Conservation (phyloP, 2,113 vertebrate genomes). For the Malurus cyaneus region DNA sequence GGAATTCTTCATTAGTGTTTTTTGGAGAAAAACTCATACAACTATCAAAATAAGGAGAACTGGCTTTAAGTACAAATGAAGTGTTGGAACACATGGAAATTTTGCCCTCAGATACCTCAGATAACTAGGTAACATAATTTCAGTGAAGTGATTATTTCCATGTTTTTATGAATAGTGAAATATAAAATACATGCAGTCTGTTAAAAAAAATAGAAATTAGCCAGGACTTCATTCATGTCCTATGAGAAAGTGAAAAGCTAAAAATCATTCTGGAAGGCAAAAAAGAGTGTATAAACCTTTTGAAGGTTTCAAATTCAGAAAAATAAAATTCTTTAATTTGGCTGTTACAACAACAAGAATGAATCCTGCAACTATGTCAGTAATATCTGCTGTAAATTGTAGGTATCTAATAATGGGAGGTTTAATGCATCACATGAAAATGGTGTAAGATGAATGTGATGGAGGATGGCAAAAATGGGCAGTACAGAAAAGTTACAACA, state of each 20-base stretch:
- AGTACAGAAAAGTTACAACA: not conserved
- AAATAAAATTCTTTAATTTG: not conserved
- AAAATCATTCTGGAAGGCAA: not conserved
- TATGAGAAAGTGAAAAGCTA: not conserved
- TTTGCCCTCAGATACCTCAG: conserved; percentile 1
- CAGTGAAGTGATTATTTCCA: not conserved
- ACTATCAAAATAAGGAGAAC: not conserved
- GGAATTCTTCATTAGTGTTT: not conserved
- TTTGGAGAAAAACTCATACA: not conserved
- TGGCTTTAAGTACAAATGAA: not conserved
- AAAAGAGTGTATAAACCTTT: not conserved
- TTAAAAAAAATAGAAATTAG: not conserved
- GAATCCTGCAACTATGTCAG: not conserved
- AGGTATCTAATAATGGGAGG: not conserved
- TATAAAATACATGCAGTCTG: not conserved
- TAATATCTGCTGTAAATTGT: not conserved
- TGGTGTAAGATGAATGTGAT: not conserved
- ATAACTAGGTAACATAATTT: not conserved
- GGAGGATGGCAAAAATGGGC: not conserved
- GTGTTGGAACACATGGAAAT: not conserved
- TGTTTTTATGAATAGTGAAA: not conserved
- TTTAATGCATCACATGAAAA: not conserved
- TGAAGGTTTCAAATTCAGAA: not conserved
- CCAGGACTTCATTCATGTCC: not conserved
- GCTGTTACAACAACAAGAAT: not conserved